Evolutionary conservation across 2,113 vertebrate species (phyloP), one percentile per base, ranked within the genome.

Genomic region (Labeo catla): DNA sequence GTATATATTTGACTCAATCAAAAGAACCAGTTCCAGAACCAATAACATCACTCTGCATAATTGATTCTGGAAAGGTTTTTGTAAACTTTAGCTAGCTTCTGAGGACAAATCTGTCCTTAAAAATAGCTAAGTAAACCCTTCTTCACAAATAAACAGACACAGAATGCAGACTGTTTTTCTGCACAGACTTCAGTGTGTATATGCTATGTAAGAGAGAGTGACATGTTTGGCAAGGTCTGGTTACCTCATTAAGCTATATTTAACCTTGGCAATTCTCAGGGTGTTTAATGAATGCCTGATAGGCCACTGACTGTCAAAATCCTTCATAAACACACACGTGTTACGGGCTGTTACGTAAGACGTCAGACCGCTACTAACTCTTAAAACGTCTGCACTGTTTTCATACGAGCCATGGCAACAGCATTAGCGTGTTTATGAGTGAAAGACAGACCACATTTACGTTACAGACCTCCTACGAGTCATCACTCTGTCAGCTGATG

Each of bases 201-300:
- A 59, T 8, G 16, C 54, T 57, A 57, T 59, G 57, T 8, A 57
- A 57, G 84, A 84, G 84, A 72, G 87, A 61, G 43, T 87, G 65
- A 86, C 49, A 59, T 39, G 61, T 34, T 57, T 70, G 76, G 23
- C 0, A 79, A 88, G 92, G 91, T 92, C 91, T 74, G 86, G 88
- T 93, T 93, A 90, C 93, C 89, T 70, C 70, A 77, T 79, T 65
- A 65, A 39, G 68, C 91, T 94, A 93, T 94, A 92, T 89, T 49
- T 21, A 92, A 87, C 63, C 63, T 36, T 68, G 16, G 45, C 23
- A 68, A 52, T 66, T 15, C 39, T 49, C 79, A 90, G 88, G 72
- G 83, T 65, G 13, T 73, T 79, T 84, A 85, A 80, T 76, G 86
- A 86, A 86, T 13, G 84, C 81, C 54, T 87, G 76, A 87, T 21